Base-by-base conservation (phyloP, 1,140 invertebrate species). In the Nixonia krombeini region DNA sequence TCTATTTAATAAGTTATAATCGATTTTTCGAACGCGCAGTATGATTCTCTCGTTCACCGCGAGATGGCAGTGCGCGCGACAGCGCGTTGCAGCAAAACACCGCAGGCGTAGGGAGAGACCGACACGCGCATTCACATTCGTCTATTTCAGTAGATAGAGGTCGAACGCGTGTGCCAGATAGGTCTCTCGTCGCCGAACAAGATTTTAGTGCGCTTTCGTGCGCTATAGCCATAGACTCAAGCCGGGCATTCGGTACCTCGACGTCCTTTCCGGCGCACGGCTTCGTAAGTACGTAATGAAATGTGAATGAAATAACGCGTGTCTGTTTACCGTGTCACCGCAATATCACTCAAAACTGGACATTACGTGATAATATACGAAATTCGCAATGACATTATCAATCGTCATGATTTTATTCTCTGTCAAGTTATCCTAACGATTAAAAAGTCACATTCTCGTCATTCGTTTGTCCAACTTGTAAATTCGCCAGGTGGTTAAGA, bases 71-170 rank as follows among this genome's bases (percentile, higher is more conserved):
- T 51, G 53, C 42, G 49, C 38, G 57, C 49, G n/a, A n/a, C n/a
- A n/a, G n/a, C n/a, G n/a, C n/a, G n/a, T n/a, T n/a, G n/a, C n/a
- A n/a, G n/a, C n/a, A n/a, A n/a, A n/a, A n/a, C 57, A 68, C 41
- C 46, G 38, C 45, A 40, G 51, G 41, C 37, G 29, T 57, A 42
- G 52, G 56, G 57, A 12, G 52, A 46, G 46, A 58, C 57, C 53
- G 65, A 52, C 65, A 38, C 57, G 65, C 65, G 57, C 65, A 68
- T 44, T 61, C 52, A 62, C 58, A 52, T 52, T 70, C 25, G 41
- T 57, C 68, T 56, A 70, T 62, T 57, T 70, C 63, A 57, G 56
- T 64, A 58, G 68, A 50, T 46, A 64, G 56, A 58, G 63, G 56
- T 56, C 62, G 62, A 35, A 44, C 42, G 47, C 53, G 53, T 31